Base-by-base conservation (phyloP, 2,888 invertebrate species). In the Leptogaster cylindrica region DNA sequence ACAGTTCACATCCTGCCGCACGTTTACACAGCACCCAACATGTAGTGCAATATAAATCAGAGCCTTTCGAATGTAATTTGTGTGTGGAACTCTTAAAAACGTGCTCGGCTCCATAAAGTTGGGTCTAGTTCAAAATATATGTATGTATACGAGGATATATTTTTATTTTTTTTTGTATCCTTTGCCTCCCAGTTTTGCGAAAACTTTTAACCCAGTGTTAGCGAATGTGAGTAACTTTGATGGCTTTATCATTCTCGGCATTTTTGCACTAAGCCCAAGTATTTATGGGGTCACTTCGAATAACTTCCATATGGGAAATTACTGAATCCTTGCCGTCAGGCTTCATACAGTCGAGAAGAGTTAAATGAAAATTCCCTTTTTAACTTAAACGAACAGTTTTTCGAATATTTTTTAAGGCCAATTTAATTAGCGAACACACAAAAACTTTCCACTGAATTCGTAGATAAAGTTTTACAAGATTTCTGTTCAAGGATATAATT, bases 31-130 rank as follows among this genome's bases (percentile, higher is more conserved):
- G 5, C 16, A 18, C 41, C 41, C 41, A n/a, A n/a, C n/a, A 18
- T 16, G 16, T 16, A 16, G 41, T 41, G 41, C 18, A 41, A 16
- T 18, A 41, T 41, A 41, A 41, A 41, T 41, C 41, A 41, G 41
- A 41, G 41, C 16, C 41, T 18, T 41, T 41, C 41, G 41, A 41
- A 41, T 41, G 41, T 41, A 41, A 41, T 41, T 41, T 41, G 41
- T 41, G 41, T 41, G 41, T 41, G 41, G 18, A 41, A 41, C 41
- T 41, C 41, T 41, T 41, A 41, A 41, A 41, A 41, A 41, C 41
- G 14, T 41, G 41, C 41, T n/a, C 41, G 18, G 41, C 41, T 18
- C 16, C 41, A 41, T 41, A 41, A 41, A 41, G 41, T 41, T 41
- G 41, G 41, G 4, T 18, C 16, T 12, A 3, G 3, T 16, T 41